Evolutionary conservation across 2,113 vertebrate species (phyloP).

Genomic region (Brachypteracias leptosomus): DNA sequence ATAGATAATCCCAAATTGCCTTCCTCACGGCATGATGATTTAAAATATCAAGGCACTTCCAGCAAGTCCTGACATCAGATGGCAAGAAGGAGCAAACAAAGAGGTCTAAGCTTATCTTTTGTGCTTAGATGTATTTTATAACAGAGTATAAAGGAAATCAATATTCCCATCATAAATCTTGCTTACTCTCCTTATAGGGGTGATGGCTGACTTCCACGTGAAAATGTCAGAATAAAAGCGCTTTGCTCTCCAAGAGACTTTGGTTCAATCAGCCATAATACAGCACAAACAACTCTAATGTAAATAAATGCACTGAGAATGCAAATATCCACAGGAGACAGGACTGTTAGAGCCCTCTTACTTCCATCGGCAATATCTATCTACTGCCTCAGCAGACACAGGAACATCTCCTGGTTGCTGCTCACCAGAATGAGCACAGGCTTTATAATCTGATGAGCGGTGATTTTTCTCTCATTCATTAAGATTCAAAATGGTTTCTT

Average conservation of each 20-base stretch:
- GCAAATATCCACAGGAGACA: background rate
- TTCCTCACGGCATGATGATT: background rate
- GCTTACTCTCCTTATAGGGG: constrained; percentile 40
- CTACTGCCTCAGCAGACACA: background rate
- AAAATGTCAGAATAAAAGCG: constrained; percentile 65
- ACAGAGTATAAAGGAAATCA: constrained; percentile 67
- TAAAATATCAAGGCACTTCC: constrained; percentile 42
- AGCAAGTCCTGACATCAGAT: constrained; percentile 40
- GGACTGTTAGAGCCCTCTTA: background rate
- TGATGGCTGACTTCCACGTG: constrained; percentile 51
- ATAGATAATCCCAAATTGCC: background rate
- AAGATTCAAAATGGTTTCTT: constrained; percentile 42
- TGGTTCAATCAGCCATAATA: constrained; percentile 52
- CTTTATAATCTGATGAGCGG: background rate
- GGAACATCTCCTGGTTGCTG: background rate
- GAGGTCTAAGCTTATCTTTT: constrained; percentile 39
- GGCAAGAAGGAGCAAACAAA: constrained; percentile 47
- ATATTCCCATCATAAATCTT: constrained; percentile 68
- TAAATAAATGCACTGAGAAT: constrained; percentile 43
- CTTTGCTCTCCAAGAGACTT: constrained; percentile 45
- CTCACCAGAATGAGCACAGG: rapidly evolving
- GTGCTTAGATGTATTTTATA: constrained; percentile 61
- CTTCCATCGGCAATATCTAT: background rate
- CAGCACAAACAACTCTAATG: constrained; percentile 42
- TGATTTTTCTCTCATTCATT: background rate